Base-by-base conservation (phyloP, 2,113 vertebrate genomes). In the Psammodynastes pulverulentus region DNA sequence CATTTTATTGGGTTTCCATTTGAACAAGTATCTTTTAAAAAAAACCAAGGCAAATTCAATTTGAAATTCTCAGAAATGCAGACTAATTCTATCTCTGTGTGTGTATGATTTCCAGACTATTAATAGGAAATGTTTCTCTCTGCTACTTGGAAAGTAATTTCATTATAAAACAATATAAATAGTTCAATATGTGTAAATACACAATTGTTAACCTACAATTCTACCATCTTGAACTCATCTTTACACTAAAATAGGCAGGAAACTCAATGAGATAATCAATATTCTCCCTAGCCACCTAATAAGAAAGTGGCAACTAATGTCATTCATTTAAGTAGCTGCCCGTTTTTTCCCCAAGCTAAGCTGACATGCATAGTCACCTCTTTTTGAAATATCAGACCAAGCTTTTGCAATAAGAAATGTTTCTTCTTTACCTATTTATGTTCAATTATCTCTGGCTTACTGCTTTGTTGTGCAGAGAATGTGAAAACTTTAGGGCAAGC, bases 21-120 rank as follows among this genome's bases (percentile, higher is more conserved):
- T 85, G 13, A 85, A 17, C 24, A 85, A 85, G 12, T 29, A 9
- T 29, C 1, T 53, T 51, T 56, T 54, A 24, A 2, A 0, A n/a
- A 34, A 48, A 58, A 86, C 9, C 3, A 91, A 91, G 89, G 4
- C 93, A 91, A 95, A 93, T 92, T 62, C 17, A 96, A 95, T 96
- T 95, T 96, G 96, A 95, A 96, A 96, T 94, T 95, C 94, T 84
- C 89, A 94, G 93, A 93, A 94, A 95, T 95, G 95, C 95, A 95
- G 93, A 91, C 95, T 23, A 94, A 87, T 92, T 95, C 94, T 89
- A 94, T 86, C 13, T 29, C 94, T 88, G 94, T 94, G 94, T 94
- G 94, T 94, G 62, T 1, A 89, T 85, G 92, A 92, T 94, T 95
- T 96, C 58, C 90, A 95, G 93, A 92, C 1, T 1, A 86, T 94